Base-by-base conservation (phyloP, 2,113 vertebrate species). In the Bubo scandiacus region DNA sequence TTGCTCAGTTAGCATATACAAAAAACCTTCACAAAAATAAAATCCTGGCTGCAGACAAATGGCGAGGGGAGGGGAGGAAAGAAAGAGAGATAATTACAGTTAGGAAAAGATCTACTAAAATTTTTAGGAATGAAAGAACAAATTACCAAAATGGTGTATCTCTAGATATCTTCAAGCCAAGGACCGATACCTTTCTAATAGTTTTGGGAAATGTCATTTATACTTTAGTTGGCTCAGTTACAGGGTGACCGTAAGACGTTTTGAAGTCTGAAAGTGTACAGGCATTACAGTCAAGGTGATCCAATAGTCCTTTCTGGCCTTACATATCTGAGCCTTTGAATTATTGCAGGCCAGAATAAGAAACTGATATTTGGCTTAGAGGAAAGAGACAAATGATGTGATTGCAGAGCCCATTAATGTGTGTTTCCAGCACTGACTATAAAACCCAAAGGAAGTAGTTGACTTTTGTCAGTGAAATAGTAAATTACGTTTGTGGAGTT, bases 31-130 rank as follows among this genome's bases (percentile, higher is more conserved):
- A 25, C 52, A 67, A 30, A 74, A 83, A 59, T 5, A 36, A 67
- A 75, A 82, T 29, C 34, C n/a, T 36, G 25, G 2, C 36, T 65
- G 19, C 32, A 75, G 62, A 38, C 0, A 1, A 29, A 32, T 52
- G 21, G 15, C 5, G 4, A 22, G 26, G 5, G 3, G 1, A 2
- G 10, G 38, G 6, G 8, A 23, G 14, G 15, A 65, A 59, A 74
- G 36, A 38, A 75, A 81, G 27, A 47, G 45, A 32, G 8, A 25
- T 54, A 15, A 34, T 40, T 62, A 62, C 23, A 21, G 6, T 42
- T 27, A 66, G 30, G 52, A 80, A 72, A 79, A 65, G 34, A 38
- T 30, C 36, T 52, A 52, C 15, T 70, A 11, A 70, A 58, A 22
- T 26, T 23, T 80, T 62, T 62, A 54, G 43, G 52, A 72, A 45